These are phyloP conservation scores for Papilio polytes DNA, from an alignment of 1,140 invertebrate genomes.

Conservation along the genomic window DNA sequence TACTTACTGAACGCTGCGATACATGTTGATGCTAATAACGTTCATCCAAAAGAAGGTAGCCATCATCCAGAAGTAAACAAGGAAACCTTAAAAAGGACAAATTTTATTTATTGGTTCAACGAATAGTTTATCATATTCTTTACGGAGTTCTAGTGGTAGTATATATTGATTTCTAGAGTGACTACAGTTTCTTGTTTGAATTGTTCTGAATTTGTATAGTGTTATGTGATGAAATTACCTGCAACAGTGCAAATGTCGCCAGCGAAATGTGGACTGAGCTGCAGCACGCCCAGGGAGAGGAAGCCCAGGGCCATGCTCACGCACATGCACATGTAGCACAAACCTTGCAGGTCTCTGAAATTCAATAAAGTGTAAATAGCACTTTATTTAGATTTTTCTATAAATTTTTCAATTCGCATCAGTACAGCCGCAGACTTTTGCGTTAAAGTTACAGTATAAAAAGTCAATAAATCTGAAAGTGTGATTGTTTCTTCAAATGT, in stretches of 20 bases:
- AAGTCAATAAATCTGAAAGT: neutral
- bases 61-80: conserved; percentile 86
- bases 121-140: neutral
- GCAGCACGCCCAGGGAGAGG: conserved; percentile 82
- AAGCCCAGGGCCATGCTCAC: conserved; percentile 85
- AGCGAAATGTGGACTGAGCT: conserved; percentile 70
- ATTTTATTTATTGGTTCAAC: neutral
- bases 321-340: conserved; percentile 84
- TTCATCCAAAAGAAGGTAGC: conserved; percentile 88
- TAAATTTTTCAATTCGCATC: no score
- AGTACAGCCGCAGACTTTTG: neutral
- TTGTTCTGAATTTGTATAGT: neutral
- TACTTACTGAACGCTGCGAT: conserved; percentile 86
- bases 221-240: conserved; percentile 67
- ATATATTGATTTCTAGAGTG: neutral
- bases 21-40: conserved; percentile 87
- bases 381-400: neutral
- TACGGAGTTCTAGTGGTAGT: neutral
- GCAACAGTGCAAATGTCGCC: conserved; percentile 73
- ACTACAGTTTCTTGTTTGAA: neutral
- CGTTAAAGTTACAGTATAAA: no score
- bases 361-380: conserved; percentile 12
- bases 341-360: conserved; percentile 83
- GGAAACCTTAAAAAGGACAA: conserved; percentile 80
- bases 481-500: neutral